Evolutionary conservation across 2,888 invertebrate species (phyloP).

Genomic region (Rugalucina vietnamica): DNA sequence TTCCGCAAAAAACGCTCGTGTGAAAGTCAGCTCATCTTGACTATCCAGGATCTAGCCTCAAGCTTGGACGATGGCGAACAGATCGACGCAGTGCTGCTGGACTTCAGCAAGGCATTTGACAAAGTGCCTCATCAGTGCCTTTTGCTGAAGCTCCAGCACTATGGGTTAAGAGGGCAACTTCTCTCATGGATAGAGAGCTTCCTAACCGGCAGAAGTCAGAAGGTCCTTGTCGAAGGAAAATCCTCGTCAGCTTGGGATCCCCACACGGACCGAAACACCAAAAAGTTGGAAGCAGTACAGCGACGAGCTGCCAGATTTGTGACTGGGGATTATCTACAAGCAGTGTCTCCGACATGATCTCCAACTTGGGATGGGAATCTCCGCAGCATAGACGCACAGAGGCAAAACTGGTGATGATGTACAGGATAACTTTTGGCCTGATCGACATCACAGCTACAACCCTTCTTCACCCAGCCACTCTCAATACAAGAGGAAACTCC

Average conservation of each 20-base stretch:
- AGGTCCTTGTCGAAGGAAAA: too few relatives aligned
- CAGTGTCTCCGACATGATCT: background rate
- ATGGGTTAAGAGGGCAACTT: background rate
- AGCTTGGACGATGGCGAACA: constrained; percentile 30
- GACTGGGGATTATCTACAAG: constrained; percentile 11
- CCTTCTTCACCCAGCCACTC: background rate
- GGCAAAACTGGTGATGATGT: background rate
- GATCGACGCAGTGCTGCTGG: constrained; percentile 49
- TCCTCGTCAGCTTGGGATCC: too few relatives aligned
- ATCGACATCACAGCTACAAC: background rate
- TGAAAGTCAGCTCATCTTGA: constrained; percentile 47
- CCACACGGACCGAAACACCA: too few relatives aligned
- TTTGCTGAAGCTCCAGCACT: background rate
- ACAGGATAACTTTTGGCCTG: background rate
- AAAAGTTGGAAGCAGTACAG: too few relatives aligned
- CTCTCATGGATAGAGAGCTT: too few relatives aligned
- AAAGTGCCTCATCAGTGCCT: background rate
- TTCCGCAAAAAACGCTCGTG: constrained; percentile 44
- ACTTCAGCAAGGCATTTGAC: constrained; percentile 51
- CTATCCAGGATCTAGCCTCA: constrained; percentile 25
- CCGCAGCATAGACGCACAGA: background rate
- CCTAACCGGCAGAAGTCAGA: too few relatives aligned
- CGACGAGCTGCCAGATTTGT: background rate
- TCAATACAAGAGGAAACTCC: background rate
- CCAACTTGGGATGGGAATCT: background rate